Base-by-base conservation (phyloP, 2,888 invertebrate species). In the Diplolepis rosae region DNA sequence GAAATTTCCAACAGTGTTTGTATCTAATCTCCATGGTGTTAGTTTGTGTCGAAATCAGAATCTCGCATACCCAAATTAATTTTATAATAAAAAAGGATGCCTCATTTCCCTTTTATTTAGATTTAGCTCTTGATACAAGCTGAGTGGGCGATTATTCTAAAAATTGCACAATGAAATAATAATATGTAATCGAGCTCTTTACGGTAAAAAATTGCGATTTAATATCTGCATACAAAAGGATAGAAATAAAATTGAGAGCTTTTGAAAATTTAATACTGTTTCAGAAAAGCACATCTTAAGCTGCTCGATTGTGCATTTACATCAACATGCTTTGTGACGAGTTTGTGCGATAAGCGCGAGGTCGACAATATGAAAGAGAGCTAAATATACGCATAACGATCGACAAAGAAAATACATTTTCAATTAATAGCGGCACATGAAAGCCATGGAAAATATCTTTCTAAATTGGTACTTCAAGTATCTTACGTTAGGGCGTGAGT, bases 301-400 rank as follows among this genome's bases (percentile, higher is more conserved):
- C 56, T 56, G 22, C 32, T 32, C 11, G 11, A 18, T 9, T 30
- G 15, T 30, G 32, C 30, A 54, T 18, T 9, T 13, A 32, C 32
- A 35, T 56, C 18, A 9, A 18, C 56, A 32, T 56, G 56, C 35
- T 35, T 56, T 56, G 56, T 32, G 61, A 39, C 61, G 39, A 24
- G 39, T 39, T 61, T 61, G 39, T 61, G 61, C 61, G 61, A 61
- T 61, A 61, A 61, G 61, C 61, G 39, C 61, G 61, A 61, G 61
- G 61, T 61, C 61, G 39, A 15, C 61, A 61, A 22, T 61, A 61
- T n/a, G n/a, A 18, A 18, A 61, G 61, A 39, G 61, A 35, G 35
- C 61, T 61, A 61, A 61, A 61, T 61, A 61, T 61, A 61, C 61
- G 39, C n/a, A 24, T 61, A n/a, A 39, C 24, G 35, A 61, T 61